phyloP scores from a whole-genome alignment of 2,888 invertebrate species.

The Eupelmus urozonus region DNA sequence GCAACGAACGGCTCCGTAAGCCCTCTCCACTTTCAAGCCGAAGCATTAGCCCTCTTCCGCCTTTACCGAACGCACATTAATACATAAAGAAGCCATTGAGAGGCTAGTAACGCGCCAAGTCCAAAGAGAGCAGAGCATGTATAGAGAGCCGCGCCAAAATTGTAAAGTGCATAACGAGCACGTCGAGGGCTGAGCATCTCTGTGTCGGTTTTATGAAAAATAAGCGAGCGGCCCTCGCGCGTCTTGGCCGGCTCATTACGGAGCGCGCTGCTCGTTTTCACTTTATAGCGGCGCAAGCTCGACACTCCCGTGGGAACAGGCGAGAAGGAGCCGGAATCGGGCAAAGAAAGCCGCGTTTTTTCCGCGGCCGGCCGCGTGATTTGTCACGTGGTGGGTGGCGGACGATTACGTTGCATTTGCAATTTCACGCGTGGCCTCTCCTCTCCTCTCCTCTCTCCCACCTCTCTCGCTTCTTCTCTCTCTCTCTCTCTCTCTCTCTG shows the following conservation, averaged over 20 bases:
- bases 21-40: not conserved
- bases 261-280: slow-evolving; percentile 48
- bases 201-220: slow-evolving; percentile 36
- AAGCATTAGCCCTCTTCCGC: not conserved
- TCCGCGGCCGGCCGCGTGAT: slow-evolving; percentile 67
- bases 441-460: slow-evolving; percentile 31
- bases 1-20: not conserved
- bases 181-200: not conserved
- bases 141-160: slow-evolving; percentile 11
- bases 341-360: slow-evolving; percentile 66
- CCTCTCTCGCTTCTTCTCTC: slow-evolving; percentile 40
- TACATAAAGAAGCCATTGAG: slow-evolving; percentile 56
- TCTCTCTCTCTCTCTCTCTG: slow-evolving; percentile 16
- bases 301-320: slow-evolving; percentile 60
- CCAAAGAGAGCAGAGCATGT: not conserved
- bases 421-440: slow-evolving; percentile 73
- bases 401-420: slow-evolving; percentile 75
- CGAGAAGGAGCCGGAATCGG: slow-evolving; percentile 52
- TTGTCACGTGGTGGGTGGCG: slow-evolving; percentile 76
- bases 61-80: slow-evolving; percentile 36
- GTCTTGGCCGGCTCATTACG: slow-evolving; percentile 48
- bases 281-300: slow-evolving; percentile 39
- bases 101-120: slow-evolving; percentile 27
- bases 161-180: slow-evolving; percentile 43
- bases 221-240: slow-evolving; percentile 20